Evolutionary conservation across 2,113 vertebrate species (phyloP), one percentile per base, ranked within the genome.

Genomic region (Cebus imitator): DNA sequence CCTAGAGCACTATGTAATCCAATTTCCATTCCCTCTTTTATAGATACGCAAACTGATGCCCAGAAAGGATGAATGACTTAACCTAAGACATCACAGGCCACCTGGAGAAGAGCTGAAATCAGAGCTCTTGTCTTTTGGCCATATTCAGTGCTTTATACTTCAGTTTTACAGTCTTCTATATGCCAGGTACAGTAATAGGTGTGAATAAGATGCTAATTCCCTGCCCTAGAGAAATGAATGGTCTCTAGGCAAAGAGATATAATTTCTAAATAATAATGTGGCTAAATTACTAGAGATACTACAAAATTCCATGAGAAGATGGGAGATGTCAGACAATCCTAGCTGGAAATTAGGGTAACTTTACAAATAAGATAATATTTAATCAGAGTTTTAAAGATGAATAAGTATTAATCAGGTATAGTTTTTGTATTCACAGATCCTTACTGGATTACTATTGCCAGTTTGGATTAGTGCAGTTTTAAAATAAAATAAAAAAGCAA

Each of bases 401-500:
- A 75, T 35, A 90, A n/a, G n/a, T 87, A n/a, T 66, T 78, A 11
- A 78, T 68, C 5, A 82, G 76, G 43, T 68, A 82, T 83, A 93
- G 78, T 52, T 83, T 72, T 82, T 66, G 52, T 16, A 55, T 48
- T 61, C 37, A 95, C 14, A 83, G 23, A n/a, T 82, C 81, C 11
- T 40, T 58, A 50, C 13, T 70, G 82, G 30, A 57, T 79, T 52
- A 72, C 16, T 27, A 55, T 23, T 85, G 37, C 5, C 32, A 43
- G 45, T 82, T 94, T 55, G 37, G 21, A 66, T 25, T 90, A 92
- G 23, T n/a, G 32, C 16, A n/a, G 5, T 58, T 95, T 95, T 68
- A 64, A 95, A 95, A 61, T 82, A 91, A 96, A 95, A 70, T 4
- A 75, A 35, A 87, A 82, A 86, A 57, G 6, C 82, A 91, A 91